phyloP scores from a whole-genome alignment of 23 tunicate species.

The Phallusia fumigata region DNA sequence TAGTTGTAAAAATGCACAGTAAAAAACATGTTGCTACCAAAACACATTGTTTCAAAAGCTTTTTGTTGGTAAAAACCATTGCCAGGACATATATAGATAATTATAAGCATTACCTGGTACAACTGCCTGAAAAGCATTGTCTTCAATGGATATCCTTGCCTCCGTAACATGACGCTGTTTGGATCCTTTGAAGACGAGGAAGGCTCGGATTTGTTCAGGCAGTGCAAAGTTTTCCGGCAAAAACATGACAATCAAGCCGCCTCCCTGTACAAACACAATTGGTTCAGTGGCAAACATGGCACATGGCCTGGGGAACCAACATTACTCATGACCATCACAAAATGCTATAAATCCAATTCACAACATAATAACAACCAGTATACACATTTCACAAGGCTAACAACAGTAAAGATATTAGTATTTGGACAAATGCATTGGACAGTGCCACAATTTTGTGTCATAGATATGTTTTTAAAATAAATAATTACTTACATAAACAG shows the following conservation, averaged over 20 bases:
- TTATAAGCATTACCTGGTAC: slow-evolving; percentile 55
- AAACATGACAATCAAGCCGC: slow-evolving; percentile 75
- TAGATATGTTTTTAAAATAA: not conserved
- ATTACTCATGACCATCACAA: not conserved
- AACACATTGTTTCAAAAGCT: too few species aligned
- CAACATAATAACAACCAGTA: too few species aligned
- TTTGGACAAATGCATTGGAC: too few species aligned
- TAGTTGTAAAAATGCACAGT: too few species aligned
- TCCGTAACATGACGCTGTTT: slow-evolving; percentile 81
- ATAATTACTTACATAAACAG: slow-evolving; percentile 59
- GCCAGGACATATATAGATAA: too few species aligned
- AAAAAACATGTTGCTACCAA: too few species aligned
- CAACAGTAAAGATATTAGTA: too few species aligned
- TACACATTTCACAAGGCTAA: too few species aligned
- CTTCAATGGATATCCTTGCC: slow-evolving; percentile 51
- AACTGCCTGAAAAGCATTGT: slow-evolving; percentile 74
- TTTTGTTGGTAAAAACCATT: too few species aligned
- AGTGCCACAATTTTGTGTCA: too few species aligned
- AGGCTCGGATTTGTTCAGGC: slow-evolving; percentile 64
- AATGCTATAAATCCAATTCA: too few species aligned
- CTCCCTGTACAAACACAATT: slow-evolving; percentile 56
- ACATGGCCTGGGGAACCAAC: not conserved
- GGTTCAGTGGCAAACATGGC: not conserved
- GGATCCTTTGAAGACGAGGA: slow-evolving; percentile 76
- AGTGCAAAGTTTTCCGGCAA: slow-evolving; percentile 58